Percentiles rank a stretch among this genome's conserved stretches.
Evolutionary conservation across 2,797 vertebrate genomes (phyloP).

Genomic region (Gymnothorax reevesii): DNA sequence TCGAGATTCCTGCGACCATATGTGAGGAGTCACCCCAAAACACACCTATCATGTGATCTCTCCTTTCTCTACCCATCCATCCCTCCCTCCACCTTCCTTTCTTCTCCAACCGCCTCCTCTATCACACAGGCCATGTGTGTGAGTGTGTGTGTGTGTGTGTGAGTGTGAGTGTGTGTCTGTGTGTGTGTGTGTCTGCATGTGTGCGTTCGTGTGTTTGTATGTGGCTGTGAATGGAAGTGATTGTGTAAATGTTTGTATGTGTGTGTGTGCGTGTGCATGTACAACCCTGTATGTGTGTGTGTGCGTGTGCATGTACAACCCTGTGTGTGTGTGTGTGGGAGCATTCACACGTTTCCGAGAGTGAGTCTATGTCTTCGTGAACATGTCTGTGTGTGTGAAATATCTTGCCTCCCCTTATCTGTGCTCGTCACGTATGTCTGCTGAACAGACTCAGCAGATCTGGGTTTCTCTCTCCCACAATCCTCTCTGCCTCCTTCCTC

Average conservation of each 20-base stretch:
- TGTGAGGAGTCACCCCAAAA: slow-evolving; percentile 54
- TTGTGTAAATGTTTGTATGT: too few relatives aligned
- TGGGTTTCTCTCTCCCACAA: background rate
- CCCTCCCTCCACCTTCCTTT: slow-evolving; percentile 23
- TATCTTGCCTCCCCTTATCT: background rate
- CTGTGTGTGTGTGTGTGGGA: too few relatives aligned
- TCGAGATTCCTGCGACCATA: slow-evolving; percentile 65
- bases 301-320: too few relatives aligned
- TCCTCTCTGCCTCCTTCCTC: background rate
- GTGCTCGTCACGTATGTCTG: background rate
- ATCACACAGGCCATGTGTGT: background rate
- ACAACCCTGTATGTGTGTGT: too few relatives aligned
- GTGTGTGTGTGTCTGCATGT: too few relatives aligned
- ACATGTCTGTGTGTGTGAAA: background rate
- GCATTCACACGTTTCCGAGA: too few relatives aligned
- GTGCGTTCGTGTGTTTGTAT: too few relatives aligned
- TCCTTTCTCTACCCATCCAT: background rate
- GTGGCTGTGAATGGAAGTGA: too few relatives aligned
- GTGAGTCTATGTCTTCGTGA: too few relatives aligned
- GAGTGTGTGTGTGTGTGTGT: too few relatives aligned
- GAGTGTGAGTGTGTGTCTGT: too few relatives aligned
- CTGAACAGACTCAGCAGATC: background rate
- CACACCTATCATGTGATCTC: slow-evolving; percentile 30
- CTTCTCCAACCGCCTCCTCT: background rate
- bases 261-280: too few relatives aligned